Evolutionary conservation across 2,888 invertebrate species (phyloP), one percentile per base, ranked within the genome.

Genomic region (Lasiommata megera): DNA sequence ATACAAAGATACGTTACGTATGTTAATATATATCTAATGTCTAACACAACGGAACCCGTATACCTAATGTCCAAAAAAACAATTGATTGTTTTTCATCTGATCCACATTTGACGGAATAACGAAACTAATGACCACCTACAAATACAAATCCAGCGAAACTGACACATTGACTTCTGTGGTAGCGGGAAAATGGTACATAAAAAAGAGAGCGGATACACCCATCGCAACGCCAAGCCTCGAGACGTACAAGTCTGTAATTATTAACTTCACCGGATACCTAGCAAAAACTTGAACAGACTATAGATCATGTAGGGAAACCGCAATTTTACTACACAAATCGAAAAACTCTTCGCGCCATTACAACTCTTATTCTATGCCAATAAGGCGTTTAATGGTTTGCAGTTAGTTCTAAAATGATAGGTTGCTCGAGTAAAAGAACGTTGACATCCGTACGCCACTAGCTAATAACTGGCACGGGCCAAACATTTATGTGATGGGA

Each of bases 191-290:
- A 69, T 64, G 54, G 64, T 55, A 66, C 63, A 75, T 65, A 66
- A 69, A 70, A 77, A 81, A 76, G 67, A 62, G 58, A 75, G 60
- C 77, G 82, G 81, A 83, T 77, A 80, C 68, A 73, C 76, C 78
- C 70, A 72, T 77, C 78, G 73, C 62, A 65, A 62, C 64, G 64
- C 64, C 72, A 47, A 70, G 72, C 73, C 69, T 60, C 68, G 60
- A 60, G 67, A 62, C 69, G 65, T 63, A 68, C 65, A 68, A 67
- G 70, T 70, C 71, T 70, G 71, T 73, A 79, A 80, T 83, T 78
- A 83, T 78, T 76, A 73, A 73, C 75, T 70, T 77, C 73, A 64
- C 77, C 82, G 84, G 83, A 82, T 80, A 76, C 72, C 67, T 71
- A 69, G 73, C 77, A 83, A 82, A 83, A 84, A 84, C 73, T 77